Evolutionary conservation across 2,113 vertebrate genomes (phyloP).

Genomic region (Ceyx margarethae): DNA sequence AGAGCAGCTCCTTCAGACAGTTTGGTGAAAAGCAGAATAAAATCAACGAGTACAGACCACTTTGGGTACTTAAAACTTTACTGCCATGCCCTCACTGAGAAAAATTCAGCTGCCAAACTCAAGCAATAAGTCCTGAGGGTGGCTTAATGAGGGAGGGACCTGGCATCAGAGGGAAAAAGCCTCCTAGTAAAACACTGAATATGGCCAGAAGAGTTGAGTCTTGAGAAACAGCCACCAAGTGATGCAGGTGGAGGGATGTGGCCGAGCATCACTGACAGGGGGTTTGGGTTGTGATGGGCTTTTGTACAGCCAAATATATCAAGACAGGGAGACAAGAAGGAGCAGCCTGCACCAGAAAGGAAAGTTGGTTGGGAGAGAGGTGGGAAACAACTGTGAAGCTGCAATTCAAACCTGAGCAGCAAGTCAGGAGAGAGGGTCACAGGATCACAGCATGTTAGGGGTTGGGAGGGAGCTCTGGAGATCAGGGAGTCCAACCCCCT

Average conservation of each 20-base stretch:
- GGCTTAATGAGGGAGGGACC: background rate
- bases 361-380: background rate
- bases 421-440: rapidly evolving
- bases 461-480: too few species aligned
- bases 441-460: too few species aligned
- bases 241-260: background rate
- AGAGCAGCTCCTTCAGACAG: background rate
- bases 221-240: background rate
- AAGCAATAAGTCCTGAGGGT: background rate
- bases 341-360: background rate
- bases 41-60: background rate
- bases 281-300: background rate
- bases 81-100: background rate
- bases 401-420: rapidly evolving
- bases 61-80: background rate
- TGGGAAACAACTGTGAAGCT: background rate
- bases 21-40: background rate
- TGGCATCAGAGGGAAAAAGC: background rate
- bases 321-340: background rate
- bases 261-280: background rate
- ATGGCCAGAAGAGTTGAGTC: background rate
- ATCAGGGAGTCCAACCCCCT: too few species aligned
- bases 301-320: background rate
- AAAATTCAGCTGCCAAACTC: background rate
- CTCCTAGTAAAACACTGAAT: rapidly evolving